Base-by-base conservation (phyloP, 1,140 invertebrate genomes). In the Camponotus pennsylvanicus region DNA sequence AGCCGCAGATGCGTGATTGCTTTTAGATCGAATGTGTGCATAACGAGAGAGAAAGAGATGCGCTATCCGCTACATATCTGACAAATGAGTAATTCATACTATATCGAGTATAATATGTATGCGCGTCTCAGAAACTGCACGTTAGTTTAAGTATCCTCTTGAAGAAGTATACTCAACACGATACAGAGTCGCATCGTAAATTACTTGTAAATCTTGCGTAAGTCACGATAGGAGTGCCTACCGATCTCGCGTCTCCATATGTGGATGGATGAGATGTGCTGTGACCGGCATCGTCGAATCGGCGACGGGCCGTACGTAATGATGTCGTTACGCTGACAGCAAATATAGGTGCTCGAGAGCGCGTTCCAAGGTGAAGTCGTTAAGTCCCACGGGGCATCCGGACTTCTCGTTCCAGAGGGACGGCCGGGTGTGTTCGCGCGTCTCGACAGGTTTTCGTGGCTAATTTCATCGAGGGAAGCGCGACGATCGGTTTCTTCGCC, bases 361-460 rank as follows among this genome's bases (percentile, higher is more conserved):
- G 82, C 59, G 32, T 63, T 18, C 55, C 42, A 7, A 52, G 76
- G 85, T 80, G 66, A 86, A 64, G 77, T 86, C 85, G 85, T 82
- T 82, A 71, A 59, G 57, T 52, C 15, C 49, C 49, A n/a, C 76
- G 37, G 9, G 27, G 70, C 52, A 59, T 37, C 27, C 52, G 80
- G 52, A 69, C 49, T 59, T 59, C 75, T 59, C 52, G 52, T 15
- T 64, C 45, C 45, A 15, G 42, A 82, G 52, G 15, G 7, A 34
- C 40, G 21, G 21, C 21, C 21, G 63, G 40, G 49, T 86, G 77
- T 86, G 57, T 84, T 27, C 79, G 79, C 37, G 69, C 67, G 64
- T 67, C 45, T 34, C 57, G 85, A 84, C 79, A 75, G 85, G 70
- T 84, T 86, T 84, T 84, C 52, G 79, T 75, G 67, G 40, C 61